A percentile compares a stretch with the other conserved stretches of the same genome.
Evolutionary conservation across 2,797 vertebrate species (phyloP).

Genomic region (Sebastes umbrosus): DNA sequence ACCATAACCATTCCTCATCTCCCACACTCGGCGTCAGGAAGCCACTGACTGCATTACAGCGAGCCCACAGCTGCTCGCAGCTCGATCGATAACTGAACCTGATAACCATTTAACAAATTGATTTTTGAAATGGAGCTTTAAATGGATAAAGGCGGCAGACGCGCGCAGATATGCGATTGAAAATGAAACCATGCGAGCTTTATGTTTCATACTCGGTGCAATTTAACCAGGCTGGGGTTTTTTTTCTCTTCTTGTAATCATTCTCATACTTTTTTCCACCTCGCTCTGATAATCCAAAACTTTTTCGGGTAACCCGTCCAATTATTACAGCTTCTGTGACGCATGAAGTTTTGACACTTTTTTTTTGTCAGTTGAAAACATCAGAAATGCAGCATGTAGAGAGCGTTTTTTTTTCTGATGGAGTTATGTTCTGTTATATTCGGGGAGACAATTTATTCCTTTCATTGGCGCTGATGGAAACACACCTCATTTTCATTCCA

Average conservation of each 20-base stretch:
- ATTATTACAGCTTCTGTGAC: background rate
- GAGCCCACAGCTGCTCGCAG: conserved; percentile 34
- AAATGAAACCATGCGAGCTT: conserved; percentile 19
- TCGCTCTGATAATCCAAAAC: background rate
- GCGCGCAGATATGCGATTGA: background rate
- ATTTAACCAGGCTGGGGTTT: background rate
- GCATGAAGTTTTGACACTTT: background rate
- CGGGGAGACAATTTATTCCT: conserved; percentile 24
- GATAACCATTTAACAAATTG: conserved; percentile 72
- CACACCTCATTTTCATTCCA: conserved; percentile 7
- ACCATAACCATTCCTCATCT: conserved; percentile 36
- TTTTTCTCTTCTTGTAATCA: background rate
- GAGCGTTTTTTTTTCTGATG: background rate
- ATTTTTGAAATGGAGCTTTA: conserved; percentile 68
- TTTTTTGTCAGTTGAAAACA: background rate
- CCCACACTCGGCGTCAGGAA: conserved; percentile 36
- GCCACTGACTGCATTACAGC: conserved; percentile 38
- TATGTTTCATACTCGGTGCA: background rate
- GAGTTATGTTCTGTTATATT: background rate
- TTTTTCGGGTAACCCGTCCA: background rate
- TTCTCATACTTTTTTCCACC: background rate
- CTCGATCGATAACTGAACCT: conserved; percentile 62
- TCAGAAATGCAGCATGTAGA: background rate
- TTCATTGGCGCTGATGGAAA: background rate
- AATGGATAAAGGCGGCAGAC: conserved; percentile 44